Conservation (phyloP, 2,797 vertebrate species). For the Triplophysa bombifrons region DNA sequence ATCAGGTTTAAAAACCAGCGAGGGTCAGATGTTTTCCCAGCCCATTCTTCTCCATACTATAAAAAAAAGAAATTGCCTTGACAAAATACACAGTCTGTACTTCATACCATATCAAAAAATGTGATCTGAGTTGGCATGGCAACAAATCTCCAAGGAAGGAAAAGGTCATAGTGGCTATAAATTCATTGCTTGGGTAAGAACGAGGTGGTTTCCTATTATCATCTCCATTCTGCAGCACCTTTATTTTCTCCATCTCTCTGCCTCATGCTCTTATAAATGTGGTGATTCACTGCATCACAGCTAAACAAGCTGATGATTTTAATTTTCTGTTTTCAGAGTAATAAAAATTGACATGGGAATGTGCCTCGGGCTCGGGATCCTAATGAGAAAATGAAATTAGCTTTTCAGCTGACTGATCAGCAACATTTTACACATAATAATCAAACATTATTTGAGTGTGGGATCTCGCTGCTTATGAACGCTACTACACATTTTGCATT, state of each 20-base stretch:
- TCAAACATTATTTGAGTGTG: slow-evolving; percentile 91
- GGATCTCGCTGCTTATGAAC: slow-evolving; percentile 36
- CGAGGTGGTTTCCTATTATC: slow-evolving; percentile 73
- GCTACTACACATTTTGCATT: slow-evolving; percentile 57
- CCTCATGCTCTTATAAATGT: slow-evolving; percentile 62
- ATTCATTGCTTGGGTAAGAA: slow-evolving; percentile 73
- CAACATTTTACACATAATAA: slow-evolving; percentile 99
- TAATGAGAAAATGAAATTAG: slow-evolving; percentile 99
- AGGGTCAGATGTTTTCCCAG: slow-evolving; percentile 43
- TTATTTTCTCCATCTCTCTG: slow-evolving; percentile 48
- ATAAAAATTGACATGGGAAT: slow-evolving; percentile 98
- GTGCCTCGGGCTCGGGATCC: slow-evolving; percentile 86
- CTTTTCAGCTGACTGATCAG: slow-evolving; percentile 99
- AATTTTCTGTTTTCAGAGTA: slow-evolving; percentile 96
- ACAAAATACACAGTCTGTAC: slow-evolving; percentile 54
- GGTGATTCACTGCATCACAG: slow-evolving; percentile 77
- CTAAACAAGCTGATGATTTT: slow-evolving; percentile 92
- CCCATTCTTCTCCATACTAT: slow-evolving; percentile 48
- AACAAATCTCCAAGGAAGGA: slow-evolving; percentile 71
- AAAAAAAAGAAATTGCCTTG: slow-evolving; percentile 54
- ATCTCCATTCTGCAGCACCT: slow-evolving; percentile 68
- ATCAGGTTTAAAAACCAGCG: slow-evolving; percentile 53
- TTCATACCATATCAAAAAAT: slow-evolving; percentile 68
- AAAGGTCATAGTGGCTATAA: slow-evolving; percentile 77
- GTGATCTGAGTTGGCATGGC: slow-evolving; percentile 70